Base-by-base conservation (phyloP, 2,113 vertebrate genomes). In the Nansenia antarctica region DNA sequence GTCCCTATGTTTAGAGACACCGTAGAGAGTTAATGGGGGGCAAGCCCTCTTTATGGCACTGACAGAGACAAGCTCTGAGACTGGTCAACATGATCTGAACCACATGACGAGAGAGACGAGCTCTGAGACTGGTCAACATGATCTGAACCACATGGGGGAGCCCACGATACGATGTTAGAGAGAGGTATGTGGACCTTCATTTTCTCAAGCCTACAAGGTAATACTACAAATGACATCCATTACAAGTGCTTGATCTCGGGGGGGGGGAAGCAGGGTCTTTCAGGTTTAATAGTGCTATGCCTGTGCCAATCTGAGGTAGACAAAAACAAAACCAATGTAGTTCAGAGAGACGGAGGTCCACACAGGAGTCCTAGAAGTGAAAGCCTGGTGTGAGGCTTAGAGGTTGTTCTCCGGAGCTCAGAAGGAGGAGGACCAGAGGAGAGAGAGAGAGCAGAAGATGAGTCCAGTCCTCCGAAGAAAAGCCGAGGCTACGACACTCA, bases 231-330 rank as follows among this genome's bases (percentile, higher is more conserved):
- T 14, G n/a, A 22, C 3, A 32, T 60, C 24, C 22, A 73, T 67
- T 60, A 32, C 20, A 78, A 67, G 68, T 69, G 39, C 34, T 74
- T 53, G n/a, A 73, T 72, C 64, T 62, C 24, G 1, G 2, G 0
- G 31, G 77, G 39, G 47, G 58, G 30, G 5, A 74, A 75, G 62
- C 58, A 53, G 72, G 62, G 52, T 65, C 14, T 72, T 34, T 60
- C 60, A 65, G 61, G 52, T 81, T 79, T 69, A 66, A 81, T 77
- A 73, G 80, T 84, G 83, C 79, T 79, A 82, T 85, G 78, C 49
- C 80, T 81, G 85, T 80, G 82, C 82, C 87, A 82, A 85, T 83
- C 71, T 88, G 87, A 91, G 87, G 89, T 89, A 90, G 88, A 89
- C 83, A 60, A 68, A 77, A 34, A 87, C 72, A 67, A 78, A 88